Evolutionary conservation across 2,113 vertebrate species (phyloP), one percentile per base, ranked within the genome.

Genomic region (Syngnathus scovelli): DNA sequence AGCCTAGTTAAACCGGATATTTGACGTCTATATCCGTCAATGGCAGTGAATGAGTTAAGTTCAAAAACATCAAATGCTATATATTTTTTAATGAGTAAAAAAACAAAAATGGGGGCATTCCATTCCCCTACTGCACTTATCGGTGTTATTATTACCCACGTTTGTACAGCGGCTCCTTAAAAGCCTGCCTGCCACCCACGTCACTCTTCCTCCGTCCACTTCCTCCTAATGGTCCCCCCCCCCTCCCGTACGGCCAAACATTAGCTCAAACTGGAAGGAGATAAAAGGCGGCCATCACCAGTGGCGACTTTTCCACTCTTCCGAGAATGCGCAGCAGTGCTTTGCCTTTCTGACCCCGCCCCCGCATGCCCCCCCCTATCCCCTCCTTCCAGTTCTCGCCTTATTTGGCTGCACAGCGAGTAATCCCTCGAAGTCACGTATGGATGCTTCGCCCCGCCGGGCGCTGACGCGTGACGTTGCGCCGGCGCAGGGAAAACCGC

Each of bases 381-480:
- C 1, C 13, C 55, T 91, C 92, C 89, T 85, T 88, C 62, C 83
- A 89, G 82, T 91, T 90, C 88, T 71, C 83, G 68, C 94, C 94
- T 94, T 95, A 91, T 95, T 92, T 94, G 94, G 94, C 88, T 82
- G 93, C 88, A 77, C 76, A 80, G 86, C 82, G 87, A 92, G 91
- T 90, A 86, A 87, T 87, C 76, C 85, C 83, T 82, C 85, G 91
- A 93, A 90, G 88, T 94, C 90, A 91, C 71, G 85, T 75, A 89
- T 82, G 88, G 89, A 89, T 84, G 68, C 80, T 72, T 84, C 89
- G 67, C 85, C 83, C 89, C 86, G 77, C 66, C 71, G 87, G 78
- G 80, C 78, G 79, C 89, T 36, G 55, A 58, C 5, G 55, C 55
- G 15, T 58, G 55, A 58, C 27, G 55, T 33, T 74, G 64, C 71